These are phyloP conservation scores for Catamblyrhynchus diadema DNA, from an alignment of 2,797 vertebrate genomes.

Conservation along the genomic window DNA sequence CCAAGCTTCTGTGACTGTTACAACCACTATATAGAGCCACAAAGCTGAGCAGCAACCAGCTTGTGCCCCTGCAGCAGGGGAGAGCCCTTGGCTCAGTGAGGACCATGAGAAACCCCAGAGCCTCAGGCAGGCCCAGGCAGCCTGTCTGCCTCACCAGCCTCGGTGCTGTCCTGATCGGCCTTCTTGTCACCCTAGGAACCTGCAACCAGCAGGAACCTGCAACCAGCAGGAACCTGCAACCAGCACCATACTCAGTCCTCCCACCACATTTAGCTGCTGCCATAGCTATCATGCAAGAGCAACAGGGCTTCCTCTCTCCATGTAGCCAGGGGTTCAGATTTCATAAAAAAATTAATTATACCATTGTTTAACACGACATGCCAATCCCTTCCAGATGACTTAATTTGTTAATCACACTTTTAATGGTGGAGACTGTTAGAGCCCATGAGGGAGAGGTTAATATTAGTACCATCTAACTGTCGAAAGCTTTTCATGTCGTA, in stretches of 20 bases:
- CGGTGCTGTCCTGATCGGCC: not conserved
- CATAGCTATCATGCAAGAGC: not conserved
- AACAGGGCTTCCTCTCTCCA: not conserved
- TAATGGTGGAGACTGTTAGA: slow-evolving; percentile 41
- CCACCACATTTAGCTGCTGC: rapidly evolving
- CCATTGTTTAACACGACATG: slow-evolving; percentile 57
- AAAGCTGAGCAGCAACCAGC: not conserved
- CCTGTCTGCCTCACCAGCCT: rapidly evolving
- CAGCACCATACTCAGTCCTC: rapidly evolving
- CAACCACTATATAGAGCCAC: not conserved
- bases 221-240: rapidly evolving
- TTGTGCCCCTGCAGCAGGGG: not conserved
- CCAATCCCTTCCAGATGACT: slow-evolving; percentile 71
- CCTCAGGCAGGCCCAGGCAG: not conserved
- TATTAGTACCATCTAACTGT: slow-evolving; percentile 73
- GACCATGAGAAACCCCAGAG: not conserved
- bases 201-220: rapidly evolving
- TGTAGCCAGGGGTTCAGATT: not conserved
- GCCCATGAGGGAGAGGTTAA: slow-evolving; percentile 70
- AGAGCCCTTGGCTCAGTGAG: not conserved
- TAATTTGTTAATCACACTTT: slow-evolving; percentile 73
- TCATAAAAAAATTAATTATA: not conserved
- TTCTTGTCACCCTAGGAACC: not conserved
- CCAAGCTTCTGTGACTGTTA: not conserved
- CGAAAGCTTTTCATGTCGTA: slow-evolving; percentile 53